Conservation (phyloP, 2,113 vertebrate species). For the Sorex araneus region DNA sequence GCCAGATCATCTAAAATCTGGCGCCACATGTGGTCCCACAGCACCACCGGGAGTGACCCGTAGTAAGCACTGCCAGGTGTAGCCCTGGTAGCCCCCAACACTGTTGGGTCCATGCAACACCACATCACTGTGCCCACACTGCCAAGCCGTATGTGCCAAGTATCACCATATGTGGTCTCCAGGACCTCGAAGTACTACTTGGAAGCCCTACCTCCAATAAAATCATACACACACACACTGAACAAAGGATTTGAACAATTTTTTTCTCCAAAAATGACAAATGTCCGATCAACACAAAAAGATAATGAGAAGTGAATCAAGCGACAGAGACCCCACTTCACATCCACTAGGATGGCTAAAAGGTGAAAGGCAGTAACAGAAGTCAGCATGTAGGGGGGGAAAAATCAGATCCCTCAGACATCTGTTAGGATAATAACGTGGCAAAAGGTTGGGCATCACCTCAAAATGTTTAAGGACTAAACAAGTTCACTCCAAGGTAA, state of each 20-base stretch:
- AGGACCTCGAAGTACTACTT: no score
- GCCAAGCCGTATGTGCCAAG: no score
- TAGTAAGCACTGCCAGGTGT: no score
- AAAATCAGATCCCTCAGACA: neutral
- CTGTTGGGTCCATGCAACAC: no score
- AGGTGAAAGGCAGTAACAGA: constrained; percentile 7
- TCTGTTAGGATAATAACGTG: neutral
- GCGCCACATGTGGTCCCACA: no score
- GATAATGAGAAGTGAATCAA: constrained; percentile 38
- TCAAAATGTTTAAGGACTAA: constrained; percentile 32
- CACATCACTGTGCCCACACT: no score
- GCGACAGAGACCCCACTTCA: neutral
- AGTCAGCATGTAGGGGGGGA: neutral
- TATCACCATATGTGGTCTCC: no score
- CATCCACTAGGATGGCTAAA: neutral
- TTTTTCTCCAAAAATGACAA: constrained; percentile 24
- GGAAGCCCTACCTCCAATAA: no score
- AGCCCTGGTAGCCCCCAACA: no score
- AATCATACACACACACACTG: no score
- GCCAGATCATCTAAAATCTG: no score
- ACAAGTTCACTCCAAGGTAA: neutral
- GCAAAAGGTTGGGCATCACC: neutral
- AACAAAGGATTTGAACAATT: neutral
- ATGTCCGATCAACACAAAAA: constrained; percentile 31
- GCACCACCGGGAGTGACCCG: no score